Conservation (phyloP, 2,113 vertebrate genomes). For the Neopipo cinnamomea region DNA sequence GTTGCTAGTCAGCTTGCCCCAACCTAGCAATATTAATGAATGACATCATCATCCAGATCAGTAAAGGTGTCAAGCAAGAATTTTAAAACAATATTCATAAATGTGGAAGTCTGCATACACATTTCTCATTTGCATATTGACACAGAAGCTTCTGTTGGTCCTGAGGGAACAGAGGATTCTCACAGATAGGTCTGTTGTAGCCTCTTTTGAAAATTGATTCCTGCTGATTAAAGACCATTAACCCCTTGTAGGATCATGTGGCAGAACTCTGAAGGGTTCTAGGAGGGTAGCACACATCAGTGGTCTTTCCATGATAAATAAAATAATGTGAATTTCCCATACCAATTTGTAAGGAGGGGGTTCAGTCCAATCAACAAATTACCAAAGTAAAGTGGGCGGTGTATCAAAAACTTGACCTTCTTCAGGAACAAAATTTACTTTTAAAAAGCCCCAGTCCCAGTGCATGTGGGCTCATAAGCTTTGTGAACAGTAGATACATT, state of each 20-base stretch:
- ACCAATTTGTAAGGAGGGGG: background rate
- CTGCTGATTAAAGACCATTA: slow-evolving; percentile 6
- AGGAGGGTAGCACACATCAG: background rate
- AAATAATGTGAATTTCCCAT: background rate
- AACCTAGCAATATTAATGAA: background rate
- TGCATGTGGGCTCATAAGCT: background rate
- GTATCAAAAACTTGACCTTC: background rate
- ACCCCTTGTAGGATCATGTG: background rate
- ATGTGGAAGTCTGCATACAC: background rate
- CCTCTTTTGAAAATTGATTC: background rate
- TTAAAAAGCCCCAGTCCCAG: background rate
- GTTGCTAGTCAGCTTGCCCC: background rate
- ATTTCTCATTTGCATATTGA: background rate
- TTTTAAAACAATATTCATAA: background rate
- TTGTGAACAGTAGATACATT: background rate
- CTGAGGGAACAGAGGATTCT: background rate
- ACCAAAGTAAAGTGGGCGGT: background rate
- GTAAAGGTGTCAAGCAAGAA: background rate
- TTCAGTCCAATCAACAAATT: background rate
- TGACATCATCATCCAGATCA: background rate
- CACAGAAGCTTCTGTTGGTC: background rate
- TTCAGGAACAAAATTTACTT: background rate
- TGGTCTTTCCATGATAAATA: background rate
- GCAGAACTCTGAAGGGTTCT: background rate
- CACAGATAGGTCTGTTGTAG: background rate